These are phyloP conservation scores for Haliclona indistincta DNA, from an alignment of 37 sponge, comb jelly and placozoan species.

Conservation along the genomic window DNA sequence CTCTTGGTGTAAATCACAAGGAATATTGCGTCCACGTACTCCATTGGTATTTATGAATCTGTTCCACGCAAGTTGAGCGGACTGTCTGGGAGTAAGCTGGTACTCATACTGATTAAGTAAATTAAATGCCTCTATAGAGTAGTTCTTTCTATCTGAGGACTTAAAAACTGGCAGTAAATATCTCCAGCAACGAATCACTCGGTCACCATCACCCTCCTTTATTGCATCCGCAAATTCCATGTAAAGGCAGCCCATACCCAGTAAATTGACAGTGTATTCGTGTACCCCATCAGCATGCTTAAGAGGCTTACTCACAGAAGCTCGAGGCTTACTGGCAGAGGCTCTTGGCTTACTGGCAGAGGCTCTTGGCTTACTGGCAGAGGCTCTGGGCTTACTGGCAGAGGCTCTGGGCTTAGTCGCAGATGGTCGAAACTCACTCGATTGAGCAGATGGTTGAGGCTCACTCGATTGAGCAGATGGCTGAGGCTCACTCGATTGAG, in stretches of 20 bases:
- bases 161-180: conserved; percentile 20
- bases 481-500: no score
- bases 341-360: no score
- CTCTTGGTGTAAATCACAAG: conserved; percentile 9
- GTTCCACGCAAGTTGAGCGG: conserved; percentile 15
- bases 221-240: conserved; percentile 15
- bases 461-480: no score
- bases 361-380: no score
- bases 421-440: no score
- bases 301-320: not conserved
- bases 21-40: conserved; percentile 15
- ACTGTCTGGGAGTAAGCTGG: conserved; percentile 5
- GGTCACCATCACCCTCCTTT: conserved; percentile 32
- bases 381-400: no score
- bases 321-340: not conserved
- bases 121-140: conserved; percentile 14
- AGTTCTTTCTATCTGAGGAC: conserved; percentile 3
- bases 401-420: no score
- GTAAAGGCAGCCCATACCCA: not conserved
- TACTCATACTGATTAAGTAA: conserved; percentile 7
- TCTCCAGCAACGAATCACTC: conserved; percentile 18
- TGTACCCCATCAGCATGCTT: no score
- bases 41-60: conserved; percentile 31
- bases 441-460: no score
- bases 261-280: conserved; percentile 4